phyloP scores from a whole-genome alignment of 2,113 vertebrate genomes.

The Nothobranchius furzeri region DNA sequence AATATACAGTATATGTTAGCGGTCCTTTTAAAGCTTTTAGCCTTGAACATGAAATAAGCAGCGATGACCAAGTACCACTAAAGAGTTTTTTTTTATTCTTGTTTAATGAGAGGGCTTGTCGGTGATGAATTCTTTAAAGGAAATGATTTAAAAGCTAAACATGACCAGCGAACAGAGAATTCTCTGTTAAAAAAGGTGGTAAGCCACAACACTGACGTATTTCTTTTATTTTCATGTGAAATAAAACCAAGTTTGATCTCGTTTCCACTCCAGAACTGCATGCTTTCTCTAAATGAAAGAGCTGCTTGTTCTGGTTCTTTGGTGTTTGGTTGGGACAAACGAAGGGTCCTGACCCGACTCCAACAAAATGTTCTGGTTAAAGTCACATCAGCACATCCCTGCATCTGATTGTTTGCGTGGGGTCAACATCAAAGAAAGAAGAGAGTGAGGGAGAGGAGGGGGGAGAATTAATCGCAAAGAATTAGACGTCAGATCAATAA shows the following conservation, averaged over 20 bases:
- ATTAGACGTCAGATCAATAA: background rate
- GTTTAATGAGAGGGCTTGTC: no score
- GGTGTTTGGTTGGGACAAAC: conserved; percentile 31
- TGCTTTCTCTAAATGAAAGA: background rate
- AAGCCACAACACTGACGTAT: background rate
- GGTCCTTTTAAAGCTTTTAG: no score
- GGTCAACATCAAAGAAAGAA: conserved; percentile 14
- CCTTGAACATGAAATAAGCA: no score
- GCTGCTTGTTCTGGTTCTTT: conserved; percentile 28
- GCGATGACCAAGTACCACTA: no score
- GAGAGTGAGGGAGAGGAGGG: background rate
- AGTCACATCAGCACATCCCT: conserved; percentile 13
- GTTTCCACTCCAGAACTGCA: background rate
- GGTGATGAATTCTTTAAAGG: no score
- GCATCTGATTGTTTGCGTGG: conserved; percentile 14
- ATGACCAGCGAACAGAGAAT: background rate
- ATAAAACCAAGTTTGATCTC: background rate
- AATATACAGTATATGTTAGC: no score
- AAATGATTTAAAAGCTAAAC: background rate
- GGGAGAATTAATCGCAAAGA: background rate
- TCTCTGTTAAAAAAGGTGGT: background rate
- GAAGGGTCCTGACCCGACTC: conserved; percentile 6
- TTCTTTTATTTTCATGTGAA: background rate
- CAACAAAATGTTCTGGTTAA: conserved; percentile 26
- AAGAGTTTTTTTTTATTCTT: no score